A percentile compares a stretch with the other conserved stretches of the same genome.
These are phyloP conservation scores for Hydrozoanthus tunicans DNA, from an alignment of 64 coral and sea anemone genomes.

Conservation along the genomic window DNA sequence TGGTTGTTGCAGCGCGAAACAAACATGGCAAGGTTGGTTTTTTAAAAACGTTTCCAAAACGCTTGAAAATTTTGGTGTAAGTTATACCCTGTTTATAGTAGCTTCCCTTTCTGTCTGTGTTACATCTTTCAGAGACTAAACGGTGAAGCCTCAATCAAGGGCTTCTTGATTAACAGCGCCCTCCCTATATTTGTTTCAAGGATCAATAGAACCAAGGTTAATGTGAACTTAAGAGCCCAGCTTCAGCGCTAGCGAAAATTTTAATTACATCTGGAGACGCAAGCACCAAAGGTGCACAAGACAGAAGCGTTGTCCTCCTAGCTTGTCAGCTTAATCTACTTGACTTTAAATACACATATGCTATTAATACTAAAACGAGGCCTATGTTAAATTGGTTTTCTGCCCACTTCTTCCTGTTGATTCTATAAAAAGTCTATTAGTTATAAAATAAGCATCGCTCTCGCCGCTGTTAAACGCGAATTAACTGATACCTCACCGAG, in stretches of 20 bases:
- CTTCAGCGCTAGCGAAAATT: neutral
- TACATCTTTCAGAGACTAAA: neutral
- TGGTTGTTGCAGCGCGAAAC: too few species aligned
- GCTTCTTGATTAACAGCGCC: neutral
- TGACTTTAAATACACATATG: neutral
- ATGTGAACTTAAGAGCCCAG: neutral
- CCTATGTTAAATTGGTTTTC: too few species aligned
- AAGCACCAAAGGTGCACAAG: neutral
- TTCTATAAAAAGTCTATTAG: too few species aligned
- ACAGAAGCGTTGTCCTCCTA: neutral
- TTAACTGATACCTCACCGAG: too few species aligned
- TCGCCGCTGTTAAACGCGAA: too few species aligned
- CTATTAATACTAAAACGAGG: too few species aligned
- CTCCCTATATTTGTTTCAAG: neutral
- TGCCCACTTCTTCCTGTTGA: too few species aligned
- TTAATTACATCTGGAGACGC: neutral
- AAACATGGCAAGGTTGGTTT: too few species aligned
- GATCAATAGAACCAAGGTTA: neutral
- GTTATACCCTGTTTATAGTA: neutral
- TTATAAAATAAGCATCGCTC: too few species aligned
- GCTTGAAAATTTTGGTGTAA: neutral
- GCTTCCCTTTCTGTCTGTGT: neutral
- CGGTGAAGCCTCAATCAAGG: neutral
- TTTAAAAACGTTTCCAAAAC: neutral
- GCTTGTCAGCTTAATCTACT: neutral